Conservation (phyloP, 2,888 invertebrate genomes). For the Drosophila villosipedis region DNA sequence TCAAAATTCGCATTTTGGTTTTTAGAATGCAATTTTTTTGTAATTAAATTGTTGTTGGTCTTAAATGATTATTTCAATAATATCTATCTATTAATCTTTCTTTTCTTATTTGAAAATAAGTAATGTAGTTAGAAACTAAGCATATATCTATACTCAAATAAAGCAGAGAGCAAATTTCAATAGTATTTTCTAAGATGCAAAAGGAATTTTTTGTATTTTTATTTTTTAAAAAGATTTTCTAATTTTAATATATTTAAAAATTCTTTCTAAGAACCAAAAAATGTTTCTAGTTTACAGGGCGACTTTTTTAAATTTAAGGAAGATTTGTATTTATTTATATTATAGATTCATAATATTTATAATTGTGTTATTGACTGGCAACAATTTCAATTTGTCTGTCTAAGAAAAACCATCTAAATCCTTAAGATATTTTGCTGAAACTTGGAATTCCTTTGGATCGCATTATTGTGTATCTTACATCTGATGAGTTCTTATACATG, state of each 20-base stretch:
- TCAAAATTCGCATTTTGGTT: background rate
- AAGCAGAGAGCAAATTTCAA: background rate
- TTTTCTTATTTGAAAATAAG: background rate
- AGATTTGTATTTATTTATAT: background rate
- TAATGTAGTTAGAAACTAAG: accelerated
- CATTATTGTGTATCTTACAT: background rate
- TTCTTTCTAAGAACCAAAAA: background rate
- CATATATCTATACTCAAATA: background rate
- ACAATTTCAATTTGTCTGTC: background rate
- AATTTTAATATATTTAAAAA: background rate
- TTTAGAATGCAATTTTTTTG: background rate
- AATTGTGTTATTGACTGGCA: background rate
- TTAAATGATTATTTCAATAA: background rate
- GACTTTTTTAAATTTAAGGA: background rate
- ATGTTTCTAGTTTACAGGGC: background rate
- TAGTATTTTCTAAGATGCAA: background rate
- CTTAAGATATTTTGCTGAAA: background rate
- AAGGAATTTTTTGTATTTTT: background rate
- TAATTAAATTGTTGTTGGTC: background rate
- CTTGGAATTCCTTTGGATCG: background rate
- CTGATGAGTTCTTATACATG: too few species aligned
- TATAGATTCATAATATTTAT: background rate
- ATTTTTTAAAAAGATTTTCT: background rate
- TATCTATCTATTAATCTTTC: too few species aligned
- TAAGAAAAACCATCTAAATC: background rate